Conservation (phyloP, 1,140 invertebrate species). For the Reticulitermes speratus region DNA sequence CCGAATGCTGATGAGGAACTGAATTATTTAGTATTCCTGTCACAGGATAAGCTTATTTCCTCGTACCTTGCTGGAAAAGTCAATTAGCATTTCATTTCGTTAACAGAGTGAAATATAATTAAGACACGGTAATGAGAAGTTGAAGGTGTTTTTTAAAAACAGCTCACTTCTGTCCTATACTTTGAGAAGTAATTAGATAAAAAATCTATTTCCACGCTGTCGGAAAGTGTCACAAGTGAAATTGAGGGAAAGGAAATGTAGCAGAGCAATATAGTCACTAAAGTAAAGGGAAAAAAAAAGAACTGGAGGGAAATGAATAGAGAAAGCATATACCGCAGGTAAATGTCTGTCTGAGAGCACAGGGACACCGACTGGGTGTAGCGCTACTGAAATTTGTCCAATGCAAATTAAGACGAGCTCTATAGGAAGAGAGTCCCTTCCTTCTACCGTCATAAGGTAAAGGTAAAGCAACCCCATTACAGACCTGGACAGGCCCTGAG, state of each 20-base stretch:
- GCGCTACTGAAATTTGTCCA: too few species aligned
- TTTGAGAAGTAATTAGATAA: constrained; percentile 34
- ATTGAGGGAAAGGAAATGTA: constrained; percentile 21
- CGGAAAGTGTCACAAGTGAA: constrained; percentile 20
- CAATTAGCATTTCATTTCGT: constrained; percentile 35
- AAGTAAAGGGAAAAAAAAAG: not conserved
- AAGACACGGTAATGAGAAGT: constrained; percentile 34
- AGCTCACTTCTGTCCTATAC: constrained; percentile 31
- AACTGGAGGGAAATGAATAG: constrained; percentile 16
- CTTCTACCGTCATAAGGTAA: too few species aligned
- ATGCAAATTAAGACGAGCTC: too few species aligned
- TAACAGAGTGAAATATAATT: constrained; percentile 33
- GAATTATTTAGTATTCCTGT: constrained; percentile 14
- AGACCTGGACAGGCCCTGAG: too few species aligned
- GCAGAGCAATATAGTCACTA: not conserved
- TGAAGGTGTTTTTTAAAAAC: constrained; percentile 34
- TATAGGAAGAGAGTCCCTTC: too few species aligned
- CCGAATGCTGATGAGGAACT: constrained; percentile 8
- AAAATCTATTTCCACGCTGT: constrained; percentile 34
- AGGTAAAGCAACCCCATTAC: too few species aligned
- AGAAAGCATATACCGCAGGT: not conserved
- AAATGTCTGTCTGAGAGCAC: not conserved
- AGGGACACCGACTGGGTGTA: not conserved
- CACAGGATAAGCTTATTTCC: constrained; percentile 14
- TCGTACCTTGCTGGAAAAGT: constrained; percentile 27